Evolutionary conservation across 2,888 invertebrate species (phyloP), one percentile per base, ranked within the genome.

Genomic region (Pteria penguin): DNA sequence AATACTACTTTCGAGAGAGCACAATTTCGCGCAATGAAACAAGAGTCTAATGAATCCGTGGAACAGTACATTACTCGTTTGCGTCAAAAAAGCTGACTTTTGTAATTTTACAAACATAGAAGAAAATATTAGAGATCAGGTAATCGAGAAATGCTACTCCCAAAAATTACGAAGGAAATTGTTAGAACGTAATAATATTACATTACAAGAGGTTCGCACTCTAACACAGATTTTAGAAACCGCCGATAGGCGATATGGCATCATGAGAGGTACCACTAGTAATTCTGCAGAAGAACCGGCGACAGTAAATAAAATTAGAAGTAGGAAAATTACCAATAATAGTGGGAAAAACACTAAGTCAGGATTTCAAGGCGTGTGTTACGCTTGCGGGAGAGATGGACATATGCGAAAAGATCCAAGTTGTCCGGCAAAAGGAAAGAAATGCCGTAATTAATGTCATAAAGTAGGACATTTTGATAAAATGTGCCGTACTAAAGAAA

Each of bases 91-190:
- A 33, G 68, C 79, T 2, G 63, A 22, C 58, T 32, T 33, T 2
- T 79, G 79, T 73, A 33, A 76, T 14, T 79, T 79, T 70, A 58
- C 14, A 11, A 36, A 79, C 14, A 26, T 61, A 31, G 65, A 76
- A 27, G 66, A 68, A 11, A 11, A 36, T 8, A 69, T 76, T 4
- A 11, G 76, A 8, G 79, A 79, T 70, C 79, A 79, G 27, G 29
- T 79, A 2, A 69, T 80, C 24, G 69, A 75, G 33, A 80, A 75
- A 52, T 75, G 71, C 52, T 27, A 27, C 11, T 66, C 63, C 2
- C 26, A 18, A 4, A 22, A 66, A 18, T 36, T 76, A 3, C 22
- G 62, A 11, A 58, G 72, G 32, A 72, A 73, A 62, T 67, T 73
- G 29, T 32, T 72, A 11, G 72, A 76, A 32, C 54, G 57, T 36